Base-by-base conservation (phyloP, 2,888 invertebrate genomes). In the Heteromurus nitidus region DNA sequence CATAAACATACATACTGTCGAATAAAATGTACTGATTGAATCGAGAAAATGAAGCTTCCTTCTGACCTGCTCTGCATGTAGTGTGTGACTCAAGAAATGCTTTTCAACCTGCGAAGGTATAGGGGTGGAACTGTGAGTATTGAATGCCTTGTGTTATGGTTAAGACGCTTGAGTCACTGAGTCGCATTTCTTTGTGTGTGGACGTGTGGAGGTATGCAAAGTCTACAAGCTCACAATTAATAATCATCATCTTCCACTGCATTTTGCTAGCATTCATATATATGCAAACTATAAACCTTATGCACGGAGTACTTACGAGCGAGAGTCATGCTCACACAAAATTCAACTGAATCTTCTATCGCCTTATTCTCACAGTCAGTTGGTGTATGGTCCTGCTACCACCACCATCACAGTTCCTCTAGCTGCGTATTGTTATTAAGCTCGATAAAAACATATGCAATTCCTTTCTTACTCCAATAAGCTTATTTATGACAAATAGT, bases 311-410 rank as follows among this genome's bases (percentile, higher is more conserved):
- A 3, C 24, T 5, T 13, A 7, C n/a, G 11, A 18, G 36, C 36
- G 13, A 36, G n/a, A n/a, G n/a, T n/a, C n/a, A n/a, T n/a, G n/a
- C n/a, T n/a, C 36, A 9, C 36, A 36, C 36, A 58, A 22, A 30
- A 62, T 5, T 31, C 31, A 62, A 62, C 18, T 31, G 58, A 28
- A 58, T 30, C 30, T 30, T 31, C 11, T 31, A 62, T 62, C 62
- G 31, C 31, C 31, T 31, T 62, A 13, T 30, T 55, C 31, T 62
- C 60, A 68, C 70, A 26, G 13, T 80, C 74, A 80, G 80, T 80
- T 80, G 80, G 80, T 80, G 80, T 73, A 80, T 80, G 80, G 80
- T 80, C 24, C 62, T 80, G 73, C 72, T 80, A 60, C 80, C 58
- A 74, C 74, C 80, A 80, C 74, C 80, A 80, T 80, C 80, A 70